A percentile compares a stretch with the other conserved stretches of the same genome.
Evolutionary conservation across 2,797 vertebrate genomes (phyloP).

Genomic region (Arnoldichthys spilopterus): DNA sequence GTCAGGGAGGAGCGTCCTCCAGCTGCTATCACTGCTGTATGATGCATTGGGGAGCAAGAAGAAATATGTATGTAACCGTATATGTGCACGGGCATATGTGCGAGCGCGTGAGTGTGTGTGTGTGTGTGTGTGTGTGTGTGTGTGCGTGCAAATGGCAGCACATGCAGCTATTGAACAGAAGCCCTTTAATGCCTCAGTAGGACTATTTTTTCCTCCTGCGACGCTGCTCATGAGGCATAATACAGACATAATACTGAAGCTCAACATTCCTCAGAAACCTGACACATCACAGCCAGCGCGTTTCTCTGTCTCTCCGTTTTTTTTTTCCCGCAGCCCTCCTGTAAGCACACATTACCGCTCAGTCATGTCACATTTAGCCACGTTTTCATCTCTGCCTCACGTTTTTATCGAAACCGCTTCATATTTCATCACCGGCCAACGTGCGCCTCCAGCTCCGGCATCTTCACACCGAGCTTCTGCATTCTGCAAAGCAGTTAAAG

Average conservation of each 20-base stretch:
- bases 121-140: conserved; percentile 8
- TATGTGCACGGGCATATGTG: not conserved
- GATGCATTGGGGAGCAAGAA: conserved; percentile 33
- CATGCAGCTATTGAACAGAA: not conserved
- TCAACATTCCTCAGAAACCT: not conserved
- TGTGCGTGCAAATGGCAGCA: not conserved
- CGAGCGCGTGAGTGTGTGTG: no score
- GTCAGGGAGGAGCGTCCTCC: conserved; percentile 68
- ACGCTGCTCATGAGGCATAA: not conserved
- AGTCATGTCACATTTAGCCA: conserved; percentile 9
- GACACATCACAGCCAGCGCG: not conserved
- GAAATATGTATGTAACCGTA: conserved; percentile 33
- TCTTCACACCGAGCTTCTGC: not conserved
- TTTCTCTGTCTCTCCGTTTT: not conserved
- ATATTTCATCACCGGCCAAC: not conserved
- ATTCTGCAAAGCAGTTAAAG: not conserved
- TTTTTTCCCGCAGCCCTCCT: not conserved
- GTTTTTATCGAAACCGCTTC: not conserved
- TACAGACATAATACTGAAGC: conserved; percentile 3
- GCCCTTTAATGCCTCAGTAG: not conserved
- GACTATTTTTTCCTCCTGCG: not conserved
- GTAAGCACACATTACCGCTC: conserved; percentile 3
- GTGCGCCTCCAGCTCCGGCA: not conserved
- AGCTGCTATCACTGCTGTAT: conserved; percentile 66
- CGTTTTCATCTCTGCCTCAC: not conserved